phyloP scores from a whole-genome alignment of 1,140 invertebrate genomes.

The Papilio helenus region DNA sequence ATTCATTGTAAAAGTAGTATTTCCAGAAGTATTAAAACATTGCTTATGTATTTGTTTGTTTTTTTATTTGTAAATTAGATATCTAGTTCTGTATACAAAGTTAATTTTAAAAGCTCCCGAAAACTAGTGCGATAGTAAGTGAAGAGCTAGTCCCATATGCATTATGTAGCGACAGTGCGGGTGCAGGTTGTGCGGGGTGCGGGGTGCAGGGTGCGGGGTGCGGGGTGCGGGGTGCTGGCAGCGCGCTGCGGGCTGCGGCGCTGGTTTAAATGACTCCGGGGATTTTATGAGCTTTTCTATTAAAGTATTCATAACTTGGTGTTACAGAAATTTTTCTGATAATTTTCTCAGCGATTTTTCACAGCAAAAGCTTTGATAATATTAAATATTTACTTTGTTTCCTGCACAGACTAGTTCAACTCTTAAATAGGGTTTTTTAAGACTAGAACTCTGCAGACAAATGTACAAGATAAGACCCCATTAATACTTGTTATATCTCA shows the following conservation, averaged over 20 bases:
- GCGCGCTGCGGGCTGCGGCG: not conserved
- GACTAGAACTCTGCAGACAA: not conserved
- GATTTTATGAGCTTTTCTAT: constrained; percentile 33
- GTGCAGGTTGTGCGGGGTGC: not conserved
- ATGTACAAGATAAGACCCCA: not conserved
- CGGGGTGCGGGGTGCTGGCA: not conserved
- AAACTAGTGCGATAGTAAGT: not conserved
- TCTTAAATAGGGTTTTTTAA: not conserved
- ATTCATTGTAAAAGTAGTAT: not conserved
- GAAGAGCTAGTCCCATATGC: not conserved
- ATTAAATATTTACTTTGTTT: constrained; percentile 21
- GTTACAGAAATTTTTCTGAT: constrained; percentile 33
- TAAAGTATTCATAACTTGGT: constrained; percentile 35
- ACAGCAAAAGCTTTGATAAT: constrained; percentile 3
- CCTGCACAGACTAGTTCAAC: not conserved
- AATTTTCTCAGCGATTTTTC: constrained; percentile 13
- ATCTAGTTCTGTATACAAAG: not conserved
- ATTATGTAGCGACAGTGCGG: constrained; percentile 12
- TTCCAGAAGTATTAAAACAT: too few species aligned
- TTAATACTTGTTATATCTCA: too few species aligned
- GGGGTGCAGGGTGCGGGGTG: not conserved
- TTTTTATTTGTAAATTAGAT: not conserved
- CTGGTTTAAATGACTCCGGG: constrained; percentile 30
- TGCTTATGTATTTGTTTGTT: too few species aligned
- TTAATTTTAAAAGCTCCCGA: not conserved